Conservation (phyloP, 2,797 vertebrate species). For the Sciaenops ocellatus region DNA sequence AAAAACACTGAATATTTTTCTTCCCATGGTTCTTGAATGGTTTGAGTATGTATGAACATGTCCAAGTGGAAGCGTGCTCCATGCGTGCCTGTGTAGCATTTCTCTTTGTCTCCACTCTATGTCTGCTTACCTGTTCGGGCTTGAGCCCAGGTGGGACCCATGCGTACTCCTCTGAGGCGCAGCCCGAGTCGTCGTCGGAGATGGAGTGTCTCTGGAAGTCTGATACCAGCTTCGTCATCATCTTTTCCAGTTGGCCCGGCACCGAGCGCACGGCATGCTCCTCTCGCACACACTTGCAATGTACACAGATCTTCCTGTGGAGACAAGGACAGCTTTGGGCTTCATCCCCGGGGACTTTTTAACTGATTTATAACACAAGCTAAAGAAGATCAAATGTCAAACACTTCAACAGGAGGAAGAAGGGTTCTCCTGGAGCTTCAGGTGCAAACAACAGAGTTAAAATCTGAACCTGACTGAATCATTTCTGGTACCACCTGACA, state of each 20-base stretch:
- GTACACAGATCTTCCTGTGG: slow-evolving; percentile 93
- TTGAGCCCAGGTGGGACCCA: slow-evolving; percentile 95
- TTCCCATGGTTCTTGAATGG: slow-evolving; percentile 12
- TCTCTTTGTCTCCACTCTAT: slow-evolving; percentile 7
- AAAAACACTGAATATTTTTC: slow-evolving; percentile 8
- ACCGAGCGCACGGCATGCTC: slow-evolving; percentile 89
- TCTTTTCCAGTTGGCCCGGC: slow-evolving; percentile 91
- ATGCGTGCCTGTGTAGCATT: background rate
- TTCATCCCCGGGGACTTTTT: slow-evolving; percentile 21
- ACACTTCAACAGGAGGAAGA: background rate
- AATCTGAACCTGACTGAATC: background rate
- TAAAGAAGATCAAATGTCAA: slow-evolving; percentile 31
- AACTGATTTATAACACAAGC: slow-evolving; percentile 56
- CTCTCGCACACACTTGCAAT: slow-evolving; percentile 94
- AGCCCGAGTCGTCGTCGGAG: slow-evolving; percentile 93
- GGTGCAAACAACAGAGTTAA: slow-evolving; percentile 20
- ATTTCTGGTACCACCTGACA: background rate
- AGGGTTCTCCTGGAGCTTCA: slow-evolving; percentile 34
- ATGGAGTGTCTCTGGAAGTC: slow-evolving; percentile 93
- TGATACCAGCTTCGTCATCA: slow-evolving; percentile 92
- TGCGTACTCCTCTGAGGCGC: slow-evolving; percentile 92
- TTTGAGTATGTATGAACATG: slow-evolving; percentile 47
- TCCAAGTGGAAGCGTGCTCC: slow-evolving; percentile 12
- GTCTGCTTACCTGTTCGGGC: slow-evolving; percentile 90
- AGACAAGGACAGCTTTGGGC: slow-evolving; percentile 31